Evolutionary conservation across 2,888 invertebrate genomes (phyloP), one percentile per base, ranked within the genome.

Genomic region (Blastobasis lacticolella): DNA sequence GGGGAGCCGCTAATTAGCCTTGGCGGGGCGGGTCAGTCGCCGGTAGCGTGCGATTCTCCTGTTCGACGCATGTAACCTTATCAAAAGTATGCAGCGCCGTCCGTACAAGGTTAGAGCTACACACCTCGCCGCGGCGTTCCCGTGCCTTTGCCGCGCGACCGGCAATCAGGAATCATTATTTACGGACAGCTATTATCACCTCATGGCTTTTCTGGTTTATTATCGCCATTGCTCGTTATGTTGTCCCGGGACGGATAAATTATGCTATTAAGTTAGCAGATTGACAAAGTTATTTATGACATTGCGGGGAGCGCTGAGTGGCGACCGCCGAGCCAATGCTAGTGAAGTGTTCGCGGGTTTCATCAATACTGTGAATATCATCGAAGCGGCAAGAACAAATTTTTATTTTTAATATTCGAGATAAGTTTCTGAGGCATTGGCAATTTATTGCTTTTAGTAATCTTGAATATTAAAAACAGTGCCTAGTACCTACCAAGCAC

Each of bases 211-310:
- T 87, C 86, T 85, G 86, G 82, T 87, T 85, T 87, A 87, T 86
- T 86, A 87, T 86, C 84, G 76, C 73, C 76, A 73, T 79, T 79
- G 82, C 84, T 87, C 86, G 87, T 87, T 87, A 87, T 87, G 85
- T 77, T 86, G 86, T 85, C 85, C 81, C 81, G 81, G 61, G 77
- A 81, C 75, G 82, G 84, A 82, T 86, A 87, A 87, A 85, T 87
- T 87, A 84, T 86, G 82, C 86, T 84, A 86, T 87, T 87, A 87
- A 86, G 87, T 87, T 85, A 85, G 86, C 83, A 81, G 87, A 86
- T 85, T 87, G 86, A 87, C 87, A 86, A 83, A 86, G 83, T 86
- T 87, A 85, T 87, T 87, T 87, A 87, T 86, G 84, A 84, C 77
- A 72, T 79, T 80, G 78, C 81, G 82, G 79, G 78, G 80, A 76